Base-by-base conservation (phyloP, 2,888 invertebrate genomes). In the Ennomos erosarius region DNA sequence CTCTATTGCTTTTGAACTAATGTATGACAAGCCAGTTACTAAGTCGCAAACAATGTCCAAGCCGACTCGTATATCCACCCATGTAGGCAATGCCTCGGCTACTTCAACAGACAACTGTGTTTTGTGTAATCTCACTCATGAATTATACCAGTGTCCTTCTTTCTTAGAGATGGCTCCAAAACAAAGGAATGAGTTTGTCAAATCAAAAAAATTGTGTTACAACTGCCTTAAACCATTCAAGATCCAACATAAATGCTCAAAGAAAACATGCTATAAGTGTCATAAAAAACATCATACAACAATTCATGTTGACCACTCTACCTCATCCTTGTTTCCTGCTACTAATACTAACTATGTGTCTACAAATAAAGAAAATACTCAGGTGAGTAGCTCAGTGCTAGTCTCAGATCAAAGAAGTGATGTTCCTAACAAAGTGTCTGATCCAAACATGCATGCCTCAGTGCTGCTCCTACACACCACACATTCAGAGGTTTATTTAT, bases 201-300 rank as follows among this genome's bases (percentile, higher is more conserved):
- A 11, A 11, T 10, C 36, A 5, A 46, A 8, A 8, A 35, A 12
- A 35, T 12, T 46, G 35, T 52, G 51, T 8, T 52, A 10, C 8
- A 52, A 52, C n/a, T 52, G 51, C 9, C 35, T 52, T 2, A 36
- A 26, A 37, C 51, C 51, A 2, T 51, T 36, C 10, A 44, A 37
- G 2, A 11, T 9, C 26, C 43, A 52, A 44, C 51, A 52, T 11
- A 3, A 3, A 9, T 52, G 51, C 26, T 44, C 26, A 0, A 52
- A 43, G 10, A 43, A 37, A 6, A 35, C 35, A 9, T 52, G 44
- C 11, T 44, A 16, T 8, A 43, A 12, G 9, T 52, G 51, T 10
- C n/a, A 12, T 1, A 44, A 11, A 13, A 36, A 26, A 9, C 51
- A 52, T 11, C 50, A 50, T 36, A 13, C 42, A 1, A 35, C 42